Percentiles rank a stretch among this genome's conserved stretches.
phyloP scores from a whole-genome alignment of 2,888 invertebrate genomes.

The Xanthia icteritia region DNA sequence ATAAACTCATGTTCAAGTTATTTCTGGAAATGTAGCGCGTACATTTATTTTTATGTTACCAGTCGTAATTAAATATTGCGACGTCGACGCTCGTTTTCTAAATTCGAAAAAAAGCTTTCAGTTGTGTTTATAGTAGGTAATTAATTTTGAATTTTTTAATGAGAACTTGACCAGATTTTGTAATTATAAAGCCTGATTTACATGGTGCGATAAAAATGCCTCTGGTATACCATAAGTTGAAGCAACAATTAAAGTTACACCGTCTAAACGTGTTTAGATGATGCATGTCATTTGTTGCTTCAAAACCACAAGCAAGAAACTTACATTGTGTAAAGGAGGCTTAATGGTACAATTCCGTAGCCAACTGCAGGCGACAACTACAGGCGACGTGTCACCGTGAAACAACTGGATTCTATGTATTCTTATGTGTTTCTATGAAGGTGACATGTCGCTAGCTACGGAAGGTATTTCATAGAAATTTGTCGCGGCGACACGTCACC shows the following conservation, averaged over 20 bases:
- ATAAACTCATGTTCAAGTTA: conserved; percentile 24
- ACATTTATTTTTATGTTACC: conserved; percentile 16
- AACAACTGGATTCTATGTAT: too few relatives aligned
- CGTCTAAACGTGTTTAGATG: not conserved
- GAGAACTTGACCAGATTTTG: not conserved
- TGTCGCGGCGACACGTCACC: too few relatives aligned
- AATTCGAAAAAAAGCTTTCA: not conserved
- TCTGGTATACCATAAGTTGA: not conserved
- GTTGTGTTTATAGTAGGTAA: not conserved
- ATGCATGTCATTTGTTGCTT: not conserved
- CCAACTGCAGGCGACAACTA: too few relatives aligned
- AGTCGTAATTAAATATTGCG: conserved; percentile 28
- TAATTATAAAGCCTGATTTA: not conserved
- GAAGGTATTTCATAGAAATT: too few relatives aligned
- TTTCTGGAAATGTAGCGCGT: conserved; percentile 23
- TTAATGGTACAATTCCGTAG: not conserved
- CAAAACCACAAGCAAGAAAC: not conserved
- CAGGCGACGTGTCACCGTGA: too few relatives aligned
- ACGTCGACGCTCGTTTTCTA: not conserved
- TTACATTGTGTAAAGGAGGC: not conserved
- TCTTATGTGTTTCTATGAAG: too few relatives aligned
- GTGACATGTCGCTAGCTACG: too few relatives aligned
- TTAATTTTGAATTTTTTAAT: not conserved
- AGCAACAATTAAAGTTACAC: not conserved
- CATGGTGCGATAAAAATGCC: not conserved